Evolutionary conservation across 1,140 invertebrate species (phyloP).

Genomic region (Scaptomyza montana): DNA sequence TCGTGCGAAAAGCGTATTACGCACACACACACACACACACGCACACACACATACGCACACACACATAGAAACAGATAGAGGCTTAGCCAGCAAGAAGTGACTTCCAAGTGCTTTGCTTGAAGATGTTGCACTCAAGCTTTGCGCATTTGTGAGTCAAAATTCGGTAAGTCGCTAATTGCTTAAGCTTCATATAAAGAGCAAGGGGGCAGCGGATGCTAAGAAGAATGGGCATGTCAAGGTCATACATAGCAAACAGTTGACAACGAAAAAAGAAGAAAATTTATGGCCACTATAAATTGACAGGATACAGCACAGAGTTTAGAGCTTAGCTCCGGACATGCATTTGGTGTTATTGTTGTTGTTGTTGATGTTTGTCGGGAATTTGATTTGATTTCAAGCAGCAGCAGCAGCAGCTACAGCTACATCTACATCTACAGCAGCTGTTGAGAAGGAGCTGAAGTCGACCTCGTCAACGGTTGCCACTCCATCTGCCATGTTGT

Average conservation of each 20-base stretch:
- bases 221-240: not conserved
- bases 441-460: conserved; percentile 22
- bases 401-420: conserved; percentile 9
- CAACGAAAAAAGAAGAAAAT: not conserved
- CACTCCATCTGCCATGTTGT: conserved; percentile 26
- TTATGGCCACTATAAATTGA: not conserved
- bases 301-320: no score
- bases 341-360: conserved; percentile 15
- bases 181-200: not conserved
- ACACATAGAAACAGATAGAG: conserved; percentile 4
- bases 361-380: conserved; percentile 62
- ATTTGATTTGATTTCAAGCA: conserved; percentile 73
- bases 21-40: conserved; percentile 30
- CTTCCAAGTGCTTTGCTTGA: conserved; percentile 15
- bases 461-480: conserved; percentile 48
- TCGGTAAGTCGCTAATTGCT: conserved; percentile 30
- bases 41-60: conserved; percentile 7
- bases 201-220: not conserved
- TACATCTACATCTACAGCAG: conserved; percentile 25
- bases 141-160: conserved; percentile 29
- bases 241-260: not conserved
- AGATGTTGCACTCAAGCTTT: conserved; percentile 31
- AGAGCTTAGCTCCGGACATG: not conserved
- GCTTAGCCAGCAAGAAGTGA: no score
- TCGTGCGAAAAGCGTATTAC: conserved; percentile 52